Conservation (phyloP, 2,113 vertebrate genomes). For the Rhagologus leucostigma region DNA sequence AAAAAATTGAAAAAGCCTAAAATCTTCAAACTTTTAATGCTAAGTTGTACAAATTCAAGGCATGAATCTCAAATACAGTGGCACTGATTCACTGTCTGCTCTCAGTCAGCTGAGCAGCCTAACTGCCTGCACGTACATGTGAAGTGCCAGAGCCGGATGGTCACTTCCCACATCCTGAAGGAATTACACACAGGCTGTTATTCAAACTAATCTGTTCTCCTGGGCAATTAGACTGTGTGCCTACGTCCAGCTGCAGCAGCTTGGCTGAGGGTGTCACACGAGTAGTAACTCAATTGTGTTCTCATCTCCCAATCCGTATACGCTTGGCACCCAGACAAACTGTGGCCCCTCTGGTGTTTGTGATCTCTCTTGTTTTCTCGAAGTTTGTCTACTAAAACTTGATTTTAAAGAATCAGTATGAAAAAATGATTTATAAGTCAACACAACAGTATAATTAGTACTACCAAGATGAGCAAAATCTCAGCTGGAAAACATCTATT, state of each 20-base stretch:
- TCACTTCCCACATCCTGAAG: background rate
- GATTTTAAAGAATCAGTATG: background rate
- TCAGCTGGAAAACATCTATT: background rate
- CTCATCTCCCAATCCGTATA: rapidly evolving
- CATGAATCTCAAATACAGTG: background rate
- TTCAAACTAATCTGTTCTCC: background rate
- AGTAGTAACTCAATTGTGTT: background rate
- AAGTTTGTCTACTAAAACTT: background rate
- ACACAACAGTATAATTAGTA: background rate
- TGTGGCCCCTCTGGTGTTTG: background rate
- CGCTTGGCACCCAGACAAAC: background rate
- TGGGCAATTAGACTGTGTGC: background rate
- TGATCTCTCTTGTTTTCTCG: background rate
- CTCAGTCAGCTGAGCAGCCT: background rate
- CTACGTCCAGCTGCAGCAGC: background rate
- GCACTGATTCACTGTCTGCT: background rate
- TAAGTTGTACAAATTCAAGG: background rate
- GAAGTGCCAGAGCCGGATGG: rapidly evolving
- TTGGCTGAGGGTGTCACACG: background rate
- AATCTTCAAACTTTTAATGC: background rate
- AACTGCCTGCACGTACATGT: rapidly evolving
- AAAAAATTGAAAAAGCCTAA: background rate
- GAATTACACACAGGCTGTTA: background rate
- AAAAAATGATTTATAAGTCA: background rate
- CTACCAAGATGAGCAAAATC: background rate